phyloP scores from a whole-genome alignment of 2,888 invertebrate genomes.

The Galeopsomyia nigrocyanea region DNA sequence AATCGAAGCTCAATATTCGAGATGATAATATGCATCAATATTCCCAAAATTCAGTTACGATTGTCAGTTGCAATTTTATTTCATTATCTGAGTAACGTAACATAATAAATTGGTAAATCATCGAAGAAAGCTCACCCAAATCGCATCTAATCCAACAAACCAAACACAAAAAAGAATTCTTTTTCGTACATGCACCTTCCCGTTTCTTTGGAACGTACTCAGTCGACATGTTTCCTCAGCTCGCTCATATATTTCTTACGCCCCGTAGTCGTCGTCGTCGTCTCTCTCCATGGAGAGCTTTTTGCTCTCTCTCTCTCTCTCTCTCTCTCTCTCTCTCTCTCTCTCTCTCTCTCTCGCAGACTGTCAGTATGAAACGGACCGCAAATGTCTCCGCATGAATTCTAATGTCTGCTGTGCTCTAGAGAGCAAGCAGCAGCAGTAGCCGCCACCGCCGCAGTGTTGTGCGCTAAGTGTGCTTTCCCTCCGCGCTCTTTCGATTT shows the following conservation, averaged over 20 bases:
- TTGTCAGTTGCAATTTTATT: neutral
- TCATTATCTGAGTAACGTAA: too few relatives aligned
- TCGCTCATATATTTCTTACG: slow-evolving; percentile 29
- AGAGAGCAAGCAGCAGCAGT: slow-evolving; percentile 9
- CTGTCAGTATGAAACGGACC: slow-evolving; percentile 67
- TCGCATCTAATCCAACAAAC: too few relatives aligned
- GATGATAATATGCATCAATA: too few relatives aligned
- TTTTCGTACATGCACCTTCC: too few relatives aligned
- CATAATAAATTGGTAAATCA: too few relatives aligned
- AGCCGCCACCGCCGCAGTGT: neutral
- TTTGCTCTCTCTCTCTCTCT: slow-evolving; percentile 30
- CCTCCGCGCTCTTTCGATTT: neutral
- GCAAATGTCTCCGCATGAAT: slow-evolving; percentile 68
- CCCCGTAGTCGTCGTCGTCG: slow-evolving; percentile 40
- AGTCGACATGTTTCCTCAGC: slow-evolving; percentile 30
- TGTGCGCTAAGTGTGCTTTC: slow-evolving; percentile 12
- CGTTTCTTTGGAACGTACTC: too few relatives aligned
- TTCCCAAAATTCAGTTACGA: neutral
- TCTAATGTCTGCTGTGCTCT: slow-evolving; percentile 61
- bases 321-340: slow-evolving; percentile 46
- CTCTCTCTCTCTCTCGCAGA: slow-evolving; percentile 61
- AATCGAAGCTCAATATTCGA: too few relatives aligned
- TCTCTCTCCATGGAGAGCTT: slow-evolving; percentile 9
- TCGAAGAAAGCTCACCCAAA: too few relatives aligned
- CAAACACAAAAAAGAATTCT: too few relatives aligned